A percentile compares a stretch with the other conserved stretches of the same genome.
phyloP scores from a whole-genome alignment of 2,888 invertebrate species.

The Drosophila rellima region DNA sequence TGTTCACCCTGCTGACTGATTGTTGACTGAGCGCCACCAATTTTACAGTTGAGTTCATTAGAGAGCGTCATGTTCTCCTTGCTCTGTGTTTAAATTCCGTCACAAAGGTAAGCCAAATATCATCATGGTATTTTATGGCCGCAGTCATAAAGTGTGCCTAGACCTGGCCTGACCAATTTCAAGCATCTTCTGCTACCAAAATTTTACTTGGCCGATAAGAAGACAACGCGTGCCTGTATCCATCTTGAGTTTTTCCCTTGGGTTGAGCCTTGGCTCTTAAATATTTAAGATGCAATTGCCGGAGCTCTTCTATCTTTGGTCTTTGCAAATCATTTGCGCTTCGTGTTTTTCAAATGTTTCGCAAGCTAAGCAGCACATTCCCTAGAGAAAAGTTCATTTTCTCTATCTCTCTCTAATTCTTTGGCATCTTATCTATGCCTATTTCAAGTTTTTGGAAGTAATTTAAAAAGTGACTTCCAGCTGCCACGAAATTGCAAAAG shows the following conservation, averaged over 20 bases:
- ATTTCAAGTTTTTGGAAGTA: constrained; percentile 51
- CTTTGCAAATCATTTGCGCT: constrained; percentile 66
- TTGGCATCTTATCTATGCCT: constrained; percentile 46
- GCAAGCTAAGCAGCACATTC: constrained; percentile 34
- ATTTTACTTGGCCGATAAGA: constrained; percentile 56
- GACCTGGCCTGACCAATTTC: constrained; percentile 7
- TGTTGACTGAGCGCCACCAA: constrained; percentile 55
- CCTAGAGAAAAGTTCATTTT: constrained; percentile 4
- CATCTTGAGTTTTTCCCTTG: neutral
- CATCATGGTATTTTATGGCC: constrained; percentile 56
- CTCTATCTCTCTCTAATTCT: neutral
- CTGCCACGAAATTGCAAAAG: constrained; percentile 32
- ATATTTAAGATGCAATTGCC: constrained; percentile 73
- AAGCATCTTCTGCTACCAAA: constrained; percentile 21
- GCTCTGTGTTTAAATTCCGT: constrained; percentile 46
- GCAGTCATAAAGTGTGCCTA: constrained; percentile 38
- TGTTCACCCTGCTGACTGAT: constrained; percentile 22
- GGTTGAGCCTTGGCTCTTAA: constrained; percentile 46
- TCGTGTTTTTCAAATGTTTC: constrained; percentile 52
- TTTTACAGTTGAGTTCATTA: constrained; percentile 74
- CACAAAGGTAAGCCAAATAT: constrained; percentile 55
- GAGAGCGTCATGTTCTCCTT: constrained; percentile 8
- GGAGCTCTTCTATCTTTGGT: constrained; percentile 41
- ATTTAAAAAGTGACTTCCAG: constrained; percentile 63
- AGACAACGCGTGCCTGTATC: constrained; percentile 16